Conservation (phyloP, 2,888 invertebrate species). For the Clepsis dumicolana region DNA sequence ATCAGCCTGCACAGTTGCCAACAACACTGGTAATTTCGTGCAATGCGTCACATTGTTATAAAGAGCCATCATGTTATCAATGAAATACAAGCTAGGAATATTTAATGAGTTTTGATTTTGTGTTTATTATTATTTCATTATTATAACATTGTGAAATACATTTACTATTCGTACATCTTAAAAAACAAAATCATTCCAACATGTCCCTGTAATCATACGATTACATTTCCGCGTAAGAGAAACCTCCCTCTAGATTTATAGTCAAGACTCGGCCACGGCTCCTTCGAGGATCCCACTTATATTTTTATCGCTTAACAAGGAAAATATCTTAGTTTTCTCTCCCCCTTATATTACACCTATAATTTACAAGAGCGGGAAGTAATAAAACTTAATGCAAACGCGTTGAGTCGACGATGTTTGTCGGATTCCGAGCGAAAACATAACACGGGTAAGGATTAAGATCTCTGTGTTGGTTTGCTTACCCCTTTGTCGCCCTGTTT, state of each 20-base stretch:
- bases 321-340: constrained; percentile 64
- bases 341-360: constrained; percentile 70
- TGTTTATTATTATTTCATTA: too few relatives aligned
- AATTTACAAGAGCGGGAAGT: constrained; percentile 79
- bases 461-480: constrained; percentile 51
- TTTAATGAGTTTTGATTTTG: too few relatives aligned
- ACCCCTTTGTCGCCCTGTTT: constrained; percentile 51
- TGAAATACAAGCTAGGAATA: too few relatives aligned
- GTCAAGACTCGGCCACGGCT: constrained; percentile 47
- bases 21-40: too few relatives aligned
- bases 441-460: constrained; percentile 63
- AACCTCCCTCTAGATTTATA: constrained; percentile 36
- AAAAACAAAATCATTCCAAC: constrained; percentile 15
- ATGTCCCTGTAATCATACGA: constrained; percentile 33
- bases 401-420: constrained; percentile 74
- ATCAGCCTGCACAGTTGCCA: too few relatives aligned
- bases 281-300: constrained; percentile 57
- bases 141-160: too few relatives aligned
- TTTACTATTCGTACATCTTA: too few relatives aligned
- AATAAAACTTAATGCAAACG: constrained; percentile 83
- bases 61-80: too few relatives aligned
- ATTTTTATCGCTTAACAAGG: constrained; percentile 70
- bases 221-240: constrained; percentile 25
- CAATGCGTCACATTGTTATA: too few relatives aligned
- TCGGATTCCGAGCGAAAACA: constrained; percentile 69